phyloP scores from a whole-genome alignment of 1,140 invertebrate genomes.

The Oncopodura yosiiana region DNA sequence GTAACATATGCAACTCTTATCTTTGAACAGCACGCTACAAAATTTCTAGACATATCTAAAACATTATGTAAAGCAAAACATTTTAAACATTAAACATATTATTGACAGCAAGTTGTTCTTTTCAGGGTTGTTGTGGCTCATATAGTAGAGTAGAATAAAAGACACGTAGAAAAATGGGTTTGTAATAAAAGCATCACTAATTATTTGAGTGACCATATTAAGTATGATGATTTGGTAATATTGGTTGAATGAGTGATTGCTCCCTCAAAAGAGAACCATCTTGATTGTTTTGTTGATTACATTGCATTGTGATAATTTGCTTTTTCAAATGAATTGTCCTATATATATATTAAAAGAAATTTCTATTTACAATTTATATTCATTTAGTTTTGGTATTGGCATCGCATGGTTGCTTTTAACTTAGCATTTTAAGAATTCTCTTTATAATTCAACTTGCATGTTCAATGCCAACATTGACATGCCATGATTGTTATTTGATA shows the following conservation, averaged over 20 bases:
- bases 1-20: neutral
- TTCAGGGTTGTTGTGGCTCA: neutral
- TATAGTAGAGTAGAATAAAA: slow-evolving; percentile 1
- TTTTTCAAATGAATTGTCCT: neutral
- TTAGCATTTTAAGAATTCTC: too few relatives aligned
- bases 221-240: slow-evolving; percentile 15
- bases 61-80: neutral
- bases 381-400: too few relatives aligned
- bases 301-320: neutral
- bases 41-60: neutral
- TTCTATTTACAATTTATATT: too few relatives aligned
- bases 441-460: too few relatives aligned
- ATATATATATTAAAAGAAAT: too few relatives aligned
- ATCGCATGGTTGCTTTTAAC: too few relatives aligned
- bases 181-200: slow-evolving; percentile 19
- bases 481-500: too few relatives aligned
- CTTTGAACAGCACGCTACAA: neutral
- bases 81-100: neutral
- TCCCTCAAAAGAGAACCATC: neutral
- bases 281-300: neutral
- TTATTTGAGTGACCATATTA: slow-evolving; percentile 16
- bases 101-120: neutral
- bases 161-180: neutral
- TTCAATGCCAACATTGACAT: too few relatives aligned
- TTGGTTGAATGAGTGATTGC: slow-evolving; percentile 10